Percentiles rank a stretch among this genome's conserved stretches.
Evolutionary conservation across 2,113 vertebrate species (phyloP).

Genomic region (Passer domesticus): DNA sequence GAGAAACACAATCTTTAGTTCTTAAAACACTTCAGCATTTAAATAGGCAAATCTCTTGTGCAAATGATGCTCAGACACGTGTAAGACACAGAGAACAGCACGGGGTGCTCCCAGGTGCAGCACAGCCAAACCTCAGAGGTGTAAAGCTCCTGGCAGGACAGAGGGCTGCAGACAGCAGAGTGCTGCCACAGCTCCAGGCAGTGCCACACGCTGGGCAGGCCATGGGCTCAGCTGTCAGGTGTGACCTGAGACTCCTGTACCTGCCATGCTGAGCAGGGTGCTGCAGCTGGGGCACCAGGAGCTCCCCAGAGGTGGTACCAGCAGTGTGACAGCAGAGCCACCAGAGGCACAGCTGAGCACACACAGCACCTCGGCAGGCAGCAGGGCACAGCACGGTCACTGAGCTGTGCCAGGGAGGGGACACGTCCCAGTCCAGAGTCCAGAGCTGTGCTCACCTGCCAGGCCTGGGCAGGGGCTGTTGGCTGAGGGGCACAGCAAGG

Average conservation of each 20-base stretch:
- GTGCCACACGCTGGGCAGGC: rapidly evolving
- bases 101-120: background rate
- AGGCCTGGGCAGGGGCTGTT: rapidly evolving
- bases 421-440: background rate
- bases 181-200: background rate
- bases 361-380: background rate
- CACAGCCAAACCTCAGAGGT: rapidly evolving
- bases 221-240: rapidly evolving
- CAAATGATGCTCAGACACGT: background rate
- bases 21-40: background rate
- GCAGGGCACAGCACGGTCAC: background rate
- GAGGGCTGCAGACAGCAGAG: background rate
- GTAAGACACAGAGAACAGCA: background rate
- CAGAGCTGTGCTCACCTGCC: background rate
- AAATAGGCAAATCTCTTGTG: background rate
- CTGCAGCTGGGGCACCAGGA: background rate
- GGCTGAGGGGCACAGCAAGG: rapidly evolving
- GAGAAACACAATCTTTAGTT: background rate
- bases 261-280: background rate
- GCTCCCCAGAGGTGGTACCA: background rate
- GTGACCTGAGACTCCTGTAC: background rate
- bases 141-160: background rate
- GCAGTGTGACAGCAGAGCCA: background rate
- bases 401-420: background rate
- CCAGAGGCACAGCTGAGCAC: background rate